Evolutionary conservation across 2,797 vertebrate species (phyloP), one percentile per base, ranked within the genome.

Genomic region (Pygocentrus nattereri): DNA sequence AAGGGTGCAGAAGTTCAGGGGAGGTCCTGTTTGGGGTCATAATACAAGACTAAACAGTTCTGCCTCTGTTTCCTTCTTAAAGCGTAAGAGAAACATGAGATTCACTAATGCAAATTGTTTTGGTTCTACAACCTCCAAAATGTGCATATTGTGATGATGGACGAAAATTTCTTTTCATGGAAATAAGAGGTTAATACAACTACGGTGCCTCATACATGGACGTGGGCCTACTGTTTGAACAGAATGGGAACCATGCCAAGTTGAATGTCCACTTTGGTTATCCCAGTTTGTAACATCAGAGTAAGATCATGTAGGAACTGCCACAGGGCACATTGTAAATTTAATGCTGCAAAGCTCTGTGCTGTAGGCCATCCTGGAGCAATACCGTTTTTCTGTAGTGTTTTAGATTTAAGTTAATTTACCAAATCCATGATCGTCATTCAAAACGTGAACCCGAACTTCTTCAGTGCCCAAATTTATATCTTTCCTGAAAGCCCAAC

Each of bases 21-120:
- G 27, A 3, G 30, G 49, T 27, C 68, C 2, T 23, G 27, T 79
- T 62, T 50, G 74, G 76, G 87, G 83, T 87, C 87, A 89, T 85
- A 65, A 64, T 72, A 67, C 44, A 10, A 23, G 72, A 82, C 31
- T 47, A 73, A 81, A 5, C 64, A 6, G 5, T 10, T 62, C 49
- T 30, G 27, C 2, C 5, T 34, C 0, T 18, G 0, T 75, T 75
- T 85, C 62, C 81, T 82, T 76, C 78, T 81, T 23, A 25, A 74
- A 18, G 64, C 13, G 65, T 27, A 18, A 31, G 10, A 65, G 62
- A 64, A 64, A 49, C 41, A 49, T 73, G 82, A 31, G 44, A 71
- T 82, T 81, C 78, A 69, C 78, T 64, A 15, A 16, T 31, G 16
- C 30, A 71, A 18, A 15, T 30, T 0, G 50, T 11, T n/a, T 79